Percentiles rank a stretch among this genome's conserved stretches.
These are phyloP conservation scores for Willisornis vidua DNA, from an alignment of 2,113 vertebrate genomes.

Conservation along the genomic window DNA sequence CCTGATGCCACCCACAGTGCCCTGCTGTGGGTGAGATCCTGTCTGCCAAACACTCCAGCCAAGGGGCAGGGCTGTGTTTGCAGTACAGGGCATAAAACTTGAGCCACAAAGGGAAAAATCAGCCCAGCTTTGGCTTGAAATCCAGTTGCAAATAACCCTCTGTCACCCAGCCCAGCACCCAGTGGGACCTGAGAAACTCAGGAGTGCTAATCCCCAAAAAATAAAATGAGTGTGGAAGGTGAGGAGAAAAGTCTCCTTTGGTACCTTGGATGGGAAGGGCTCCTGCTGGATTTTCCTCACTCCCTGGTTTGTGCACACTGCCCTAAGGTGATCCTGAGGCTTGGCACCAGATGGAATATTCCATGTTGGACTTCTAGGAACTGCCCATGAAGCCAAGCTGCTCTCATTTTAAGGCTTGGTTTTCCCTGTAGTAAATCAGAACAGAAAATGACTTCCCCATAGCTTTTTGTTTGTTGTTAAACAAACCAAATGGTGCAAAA, in stretches of 20 bases:
- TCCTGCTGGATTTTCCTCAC: neutral
- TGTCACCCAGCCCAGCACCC: neutral
- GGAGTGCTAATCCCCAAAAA: rapidly evolving
- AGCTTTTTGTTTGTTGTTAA: conserved; percentile 6
- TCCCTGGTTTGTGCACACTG: neutral
- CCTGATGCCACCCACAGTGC: neutral
- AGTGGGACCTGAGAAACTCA: rapidly evolving
- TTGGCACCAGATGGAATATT: neutral
- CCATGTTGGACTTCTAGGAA: neutral
- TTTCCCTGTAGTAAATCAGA: neutral
- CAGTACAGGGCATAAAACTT: neutral
- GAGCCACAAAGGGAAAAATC: neutral
- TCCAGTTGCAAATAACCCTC: too few species aligned
- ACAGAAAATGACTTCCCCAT: neutral
- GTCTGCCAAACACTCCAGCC: neutral
- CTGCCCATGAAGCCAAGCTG: neutral
- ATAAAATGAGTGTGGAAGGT: rapidly evolving
- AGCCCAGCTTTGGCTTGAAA: neutral
- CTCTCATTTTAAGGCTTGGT: neutral
- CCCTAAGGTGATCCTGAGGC: neutral
- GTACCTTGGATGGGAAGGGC: neutral
- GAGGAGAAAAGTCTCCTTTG: neutral
- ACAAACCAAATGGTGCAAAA: neutral
- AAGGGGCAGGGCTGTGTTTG: neutral
- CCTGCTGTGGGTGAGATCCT: neutral